phyloP scores from a whole-genome alignment of 2,113 vertebrate genomes.

The Noturus placidus region DNA sequence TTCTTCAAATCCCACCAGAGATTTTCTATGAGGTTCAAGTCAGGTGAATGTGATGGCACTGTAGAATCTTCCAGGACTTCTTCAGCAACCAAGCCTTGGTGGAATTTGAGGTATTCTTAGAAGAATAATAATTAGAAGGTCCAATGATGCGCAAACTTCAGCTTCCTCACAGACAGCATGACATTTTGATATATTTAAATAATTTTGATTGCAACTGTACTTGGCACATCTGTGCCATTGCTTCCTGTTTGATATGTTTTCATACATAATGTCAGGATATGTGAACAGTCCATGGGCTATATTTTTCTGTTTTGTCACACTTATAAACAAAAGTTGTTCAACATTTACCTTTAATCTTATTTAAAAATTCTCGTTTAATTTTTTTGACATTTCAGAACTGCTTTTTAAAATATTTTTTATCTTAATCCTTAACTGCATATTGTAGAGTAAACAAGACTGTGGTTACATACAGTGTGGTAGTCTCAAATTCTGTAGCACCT shows the following conservation, averaged over 20 bases:
- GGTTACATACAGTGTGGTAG: background rate
- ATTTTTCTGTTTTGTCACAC: background rate
- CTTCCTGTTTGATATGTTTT: background rate
- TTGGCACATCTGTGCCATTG: background rate
- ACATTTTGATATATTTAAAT: too few relatives aligned
- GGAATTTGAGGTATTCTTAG: too few relatives aligned
- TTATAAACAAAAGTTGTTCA: background rate
- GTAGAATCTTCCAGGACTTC: too few relatives aligned
- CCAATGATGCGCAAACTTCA: too few relatives aligned
- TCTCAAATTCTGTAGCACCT: background rate
- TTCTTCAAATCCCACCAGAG: too few relatives aligned
- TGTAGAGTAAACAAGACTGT: background rate
- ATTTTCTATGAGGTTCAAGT: too few relatives aligned
- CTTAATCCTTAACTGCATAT: background rate
- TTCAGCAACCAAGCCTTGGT: too few relatives aligned
- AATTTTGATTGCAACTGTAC: too few relatives aligned
- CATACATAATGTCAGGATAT: background rate
- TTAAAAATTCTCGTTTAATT: background rate
- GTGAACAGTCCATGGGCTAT: background rate
- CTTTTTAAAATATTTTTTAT: background rate
- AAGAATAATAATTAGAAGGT: too few relatives aligned
- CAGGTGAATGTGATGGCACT: too few relatives aligned
- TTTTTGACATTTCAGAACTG: background rate
- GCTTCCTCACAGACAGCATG: too few relatives aligned
- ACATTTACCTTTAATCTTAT: background rate